Conservation (phyloP, 2,113 vertebrate genomes). For the Catharus minimus region DNA sequence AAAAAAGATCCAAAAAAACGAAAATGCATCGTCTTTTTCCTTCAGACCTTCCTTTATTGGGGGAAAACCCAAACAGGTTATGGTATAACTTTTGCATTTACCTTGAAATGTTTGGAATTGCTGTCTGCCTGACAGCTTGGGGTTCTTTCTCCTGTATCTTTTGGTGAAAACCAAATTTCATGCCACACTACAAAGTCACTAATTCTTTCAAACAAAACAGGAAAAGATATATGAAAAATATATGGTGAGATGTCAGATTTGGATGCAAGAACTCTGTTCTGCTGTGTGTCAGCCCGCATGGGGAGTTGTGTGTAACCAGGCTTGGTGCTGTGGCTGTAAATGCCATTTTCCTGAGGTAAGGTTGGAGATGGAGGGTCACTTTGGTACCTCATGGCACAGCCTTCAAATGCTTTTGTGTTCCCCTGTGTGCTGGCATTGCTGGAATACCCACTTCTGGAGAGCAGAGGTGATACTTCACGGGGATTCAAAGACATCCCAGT, state of each 20-base stretch:
- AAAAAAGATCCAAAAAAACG: conserved; percentile 81
- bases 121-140: neutral
- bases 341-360: neutral
- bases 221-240: neutral
- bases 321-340: neutral
- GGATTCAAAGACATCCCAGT: neutral
- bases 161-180: rapidly evolving
- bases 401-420: neutral
- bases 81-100: neutral
- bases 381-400: neutral
- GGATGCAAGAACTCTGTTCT: neutral
- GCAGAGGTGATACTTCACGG: neutral
- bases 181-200: neutral
- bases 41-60: conserved; percentile 16
- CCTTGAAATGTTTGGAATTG: neutral
- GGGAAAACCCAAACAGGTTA: neutral
- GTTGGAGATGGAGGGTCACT: neutral
- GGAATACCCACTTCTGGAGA: neutral
- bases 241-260: neutral
- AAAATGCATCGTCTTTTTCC: conserved; percentile 46
- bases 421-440: rapidly evolving
- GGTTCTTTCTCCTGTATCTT: neutral
- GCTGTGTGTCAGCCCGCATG: rapidly evolving
- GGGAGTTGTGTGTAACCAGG: neutral
- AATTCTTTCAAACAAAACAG: neutral